Evolutionary conservation across 2,113 vertebrate species (phyloP).

Genomic region (Phalacrocorax pelagicus): DNA sequence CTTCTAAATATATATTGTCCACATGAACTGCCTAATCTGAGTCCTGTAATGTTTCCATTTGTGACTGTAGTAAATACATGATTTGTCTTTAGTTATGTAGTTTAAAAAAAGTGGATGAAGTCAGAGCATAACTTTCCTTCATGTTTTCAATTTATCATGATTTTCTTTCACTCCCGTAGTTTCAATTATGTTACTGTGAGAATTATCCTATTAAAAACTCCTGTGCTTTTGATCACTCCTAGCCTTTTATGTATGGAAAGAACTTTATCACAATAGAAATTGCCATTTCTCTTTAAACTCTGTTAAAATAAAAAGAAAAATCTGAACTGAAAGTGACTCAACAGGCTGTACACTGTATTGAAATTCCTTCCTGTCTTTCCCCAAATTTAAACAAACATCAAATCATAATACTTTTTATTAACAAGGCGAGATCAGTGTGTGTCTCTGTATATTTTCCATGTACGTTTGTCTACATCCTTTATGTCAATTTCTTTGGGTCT

Average conservation of each 20-base stretch:
- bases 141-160: background rate
- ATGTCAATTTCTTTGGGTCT: background rate
- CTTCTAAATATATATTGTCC: slow-evolving; percentile 49
- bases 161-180: background rate
- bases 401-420: background rate
- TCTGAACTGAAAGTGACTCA: background rate
- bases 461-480: background rate
- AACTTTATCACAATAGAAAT: background rate
- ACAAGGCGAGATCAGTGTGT: background rate
- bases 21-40: background rate
- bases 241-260: background rate
- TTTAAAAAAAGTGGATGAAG: background rate
- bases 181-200: background rate
- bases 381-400: background rate
- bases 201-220: background rate
- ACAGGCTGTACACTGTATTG: background rate
- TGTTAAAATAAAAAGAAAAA: background rate
- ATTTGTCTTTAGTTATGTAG: background rate
- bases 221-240: background rate
- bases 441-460: background rate
- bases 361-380: background rate
- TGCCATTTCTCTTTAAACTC: background rate
- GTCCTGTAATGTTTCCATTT: background rate
- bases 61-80: background rate
- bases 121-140: background rate